phyloP scores from a whole-genome alignment of 2,888 invertebrate genomes.

The Pasiphila rectangulata region DNA sequence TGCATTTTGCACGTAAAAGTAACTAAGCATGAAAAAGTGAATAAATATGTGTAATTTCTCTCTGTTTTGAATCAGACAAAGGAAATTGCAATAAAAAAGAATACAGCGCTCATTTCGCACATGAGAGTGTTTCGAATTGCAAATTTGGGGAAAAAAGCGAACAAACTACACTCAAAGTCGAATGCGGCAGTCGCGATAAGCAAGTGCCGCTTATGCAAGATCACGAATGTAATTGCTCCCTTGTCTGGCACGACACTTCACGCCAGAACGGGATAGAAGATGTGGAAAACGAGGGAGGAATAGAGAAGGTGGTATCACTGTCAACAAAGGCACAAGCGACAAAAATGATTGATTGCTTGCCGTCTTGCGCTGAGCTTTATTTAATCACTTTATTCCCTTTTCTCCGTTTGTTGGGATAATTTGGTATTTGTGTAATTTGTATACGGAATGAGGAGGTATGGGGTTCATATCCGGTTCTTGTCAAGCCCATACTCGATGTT shows the following conservation, averaged over 20 bases:
- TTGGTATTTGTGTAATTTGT: constrained; percentile 81
- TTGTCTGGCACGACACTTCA: constrained; percentile 80
- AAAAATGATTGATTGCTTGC: constrained; percentile 81
- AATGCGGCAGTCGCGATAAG: constrained; percentile 78
- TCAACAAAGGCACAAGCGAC: constrained; percentile 76
- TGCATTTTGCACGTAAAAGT: constrained; percentile 19
- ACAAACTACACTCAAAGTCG: constrained; percentile 75
- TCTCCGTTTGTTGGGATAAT: constrained; percentile 80
- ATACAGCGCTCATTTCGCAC: constrained; percentile 57
- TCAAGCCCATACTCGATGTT: constrained; percentile 61
- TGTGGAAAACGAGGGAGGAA: constrained; percentile 43
- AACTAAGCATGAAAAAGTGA: constrained; percentile 24
- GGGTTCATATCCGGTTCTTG: constrained; percentile 69
- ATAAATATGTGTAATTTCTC: constrained; percentile 27
- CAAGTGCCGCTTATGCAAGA: constrained; percentile 82
- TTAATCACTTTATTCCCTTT: constrained; percentile 83
- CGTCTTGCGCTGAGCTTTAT: constrained; percentile 81
- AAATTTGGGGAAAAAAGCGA: constrained; percentile 76
- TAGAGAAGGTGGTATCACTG: constrained; percentile 53
- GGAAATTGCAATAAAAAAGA: constrained; percentile 41
- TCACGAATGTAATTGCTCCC: constrained; percentile 82
- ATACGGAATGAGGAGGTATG: constrained; percentile 72
- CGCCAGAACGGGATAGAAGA: constrained; percentile 66
- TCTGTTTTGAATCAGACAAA: constrained; percentile 26
- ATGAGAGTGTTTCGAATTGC: constrained; percentile 74